Base-by-base conservation (phyloP, 1,140 invertebrate genomes). In the Trichonephila inaurata region DNA sequence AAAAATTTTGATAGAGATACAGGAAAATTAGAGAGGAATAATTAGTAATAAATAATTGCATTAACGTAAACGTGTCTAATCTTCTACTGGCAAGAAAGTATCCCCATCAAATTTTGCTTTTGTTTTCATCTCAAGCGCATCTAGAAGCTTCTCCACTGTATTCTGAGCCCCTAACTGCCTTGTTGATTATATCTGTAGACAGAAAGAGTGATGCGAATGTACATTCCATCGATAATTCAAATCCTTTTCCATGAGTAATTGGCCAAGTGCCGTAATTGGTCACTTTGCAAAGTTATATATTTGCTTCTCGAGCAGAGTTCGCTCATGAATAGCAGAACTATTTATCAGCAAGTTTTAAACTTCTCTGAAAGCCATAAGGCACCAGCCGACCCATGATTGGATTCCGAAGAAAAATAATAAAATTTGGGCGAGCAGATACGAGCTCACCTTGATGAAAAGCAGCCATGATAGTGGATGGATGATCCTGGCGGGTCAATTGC, bases 361-460 rank as follows among this genome's bases (percentile, higher is more conserved):
- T 61, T 6, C 40, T 40, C 83, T 21, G 60, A 61, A 69, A 89
- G 21, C 62, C 87, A 89, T 66, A 89, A 89, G 62, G 62, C 87
- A 69, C 28, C 87, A 89, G 16, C 60, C 58, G 33, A 10, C 33
- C 83, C 60, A 86, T 86, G 89, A 91, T 91, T 91, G 89, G 77
- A 91, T 91, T 66, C 77, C 33, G 33, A 90, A 51, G 28, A 10
- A 33, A 44, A 61, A 91, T 82, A 91, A 91, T 91, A 91, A 91
- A 83, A n/a, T 62, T 83, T 44, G 77, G 77, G 33, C 33, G 24
- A 82, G 58, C 16, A 82, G 89, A 77, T 40, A 40, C 66, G 64
- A 82, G 21, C 77, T 61, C n/a, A 91, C 89, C 89, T 91, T 91
- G 89, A 91, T 91, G 89, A 91, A 91, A 91, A n/a, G 87, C 33